Evolutionary conservation across 2,797 vertebrate species (phyloP), one percentile per base, ranked within the genome.

Genomic region (Nothura maculosa): DNA sequence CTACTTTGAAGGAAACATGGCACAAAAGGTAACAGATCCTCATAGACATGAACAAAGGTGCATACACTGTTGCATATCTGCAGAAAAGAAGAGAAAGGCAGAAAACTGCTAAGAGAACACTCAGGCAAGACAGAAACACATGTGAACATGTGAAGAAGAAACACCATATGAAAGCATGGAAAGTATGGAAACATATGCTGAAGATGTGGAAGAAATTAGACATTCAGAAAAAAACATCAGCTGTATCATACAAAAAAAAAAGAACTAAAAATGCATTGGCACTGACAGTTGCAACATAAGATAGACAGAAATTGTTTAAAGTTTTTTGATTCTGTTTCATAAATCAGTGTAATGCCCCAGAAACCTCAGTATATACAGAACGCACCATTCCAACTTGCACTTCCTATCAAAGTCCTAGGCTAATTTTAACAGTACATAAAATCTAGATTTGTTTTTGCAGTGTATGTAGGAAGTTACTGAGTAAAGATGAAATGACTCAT

Each of bases 361-460:
- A 85, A 38, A 9, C 16, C 15, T 60, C 60, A 5, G 22, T 76
- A 9, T 8, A 55, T 22, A 16, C 25, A 45, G 7, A 73, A 63
- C 3, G 1, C 2, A 1, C 2, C 1, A 1, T 13, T 69, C 25
- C 30, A 36, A 28, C 58, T 18, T 10, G 42, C 27, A 17, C 22
- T 50, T 48, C 36, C 70, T 43, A 67, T 25, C 16, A 78, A 81
- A 75, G 5, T 16, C 50, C 18, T 6, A 75, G 60, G 52, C 2
- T 1, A 4, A n/a, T 73, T 70, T 74, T 77, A 20, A 10, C 3
- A 28, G 7, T 32, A 68, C 15, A 52, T 48, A 9, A 6, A 32
- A 52, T 74, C 60, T 70, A 40, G 4, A 4, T 58, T 12, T 54
- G 11, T 13, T 58, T 72, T 52, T 60, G 8, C n/a, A 50, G 45